Percentiles rank a stretch among this genome's conserved stretches.
Conservation (phyloP, 2,113 vertebrate genomes). For the Struthidea cinerea region DNA sequence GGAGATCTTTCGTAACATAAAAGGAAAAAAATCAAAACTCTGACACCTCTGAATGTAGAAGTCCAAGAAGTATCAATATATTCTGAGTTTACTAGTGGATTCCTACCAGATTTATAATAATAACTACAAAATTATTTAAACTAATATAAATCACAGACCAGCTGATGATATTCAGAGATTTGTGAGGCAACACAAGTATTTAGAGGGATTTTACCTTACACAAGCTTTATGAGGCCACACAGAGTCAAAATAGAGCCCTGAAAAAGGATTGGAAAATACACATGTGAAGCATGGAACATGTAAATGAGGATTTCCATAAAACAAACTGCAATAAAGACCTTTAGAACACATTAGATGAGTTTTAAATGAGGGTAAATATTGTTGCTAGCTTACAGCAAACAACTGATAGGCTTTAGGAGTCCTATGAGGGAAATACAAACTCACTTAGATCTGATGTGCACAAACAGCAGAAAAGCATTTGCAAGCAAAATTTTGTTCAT, state of each 20-base stretch:
- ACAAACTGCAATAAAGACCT: background rate
- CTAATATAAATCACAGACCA: background rate
- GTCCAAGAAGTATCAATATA: background rate
- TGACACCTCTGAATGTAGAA: background rate
- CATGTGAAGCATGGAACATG: rapidly evolving
- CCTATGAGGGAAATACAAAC: background rate
- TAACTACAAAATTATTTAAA: background rate
- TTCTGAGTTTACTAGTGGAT: background rate
- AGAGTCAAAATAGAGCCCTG: background rate
- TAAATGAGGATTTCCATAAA: background rate
- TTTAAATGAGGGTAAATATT: conserved; percentile 12
- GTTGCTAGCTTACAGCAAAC: background rate
- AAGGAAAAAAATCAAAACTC: background rate
- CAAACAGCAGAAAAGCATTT: background rate
- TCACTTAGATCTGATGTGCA: background rate
- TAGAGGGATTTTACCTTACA: background rate
- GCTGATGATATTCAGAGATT: background rate
- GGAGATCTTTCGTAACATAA: background rate
- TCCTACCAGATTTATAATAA: background rate
- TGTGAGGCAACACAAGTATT: background rate
- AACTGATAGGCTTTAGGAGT: background rate
- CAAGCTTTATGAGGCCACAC: background rate
- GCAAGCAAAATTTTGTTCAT: background rate
- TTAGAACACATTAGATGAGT: background rate
- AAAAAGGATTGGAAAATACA: background rate